Evolutionary conservation across 2,797 vertebrate genomes (phyloP).

Genomic region (Tadarida brasiliensis): DNA sequence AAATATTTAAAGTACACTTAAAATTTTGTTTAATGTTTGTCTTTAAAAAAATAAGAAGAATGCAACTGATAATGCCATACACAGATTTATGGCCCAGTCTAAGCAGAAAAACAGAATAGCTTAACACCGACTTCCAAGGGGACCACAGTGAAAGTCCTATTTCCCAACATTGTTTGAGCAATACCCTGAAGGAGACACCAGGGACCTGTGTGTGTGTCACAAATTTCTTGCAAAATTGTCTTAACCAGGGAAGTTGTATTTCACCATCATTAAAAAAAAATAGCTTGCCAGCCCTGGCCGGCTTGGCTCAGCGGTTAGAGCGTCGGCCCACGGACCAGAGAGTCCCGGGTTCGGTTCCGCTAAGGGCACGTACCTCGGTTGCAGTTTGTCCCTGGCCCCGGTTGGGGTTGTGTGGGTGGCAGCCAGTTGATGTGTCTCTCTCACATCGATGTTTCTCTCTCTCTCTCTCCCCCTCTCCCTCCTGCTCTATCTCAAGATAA

Average conservation of each 20-base stretch:
- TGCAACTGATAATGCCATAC: background rate
- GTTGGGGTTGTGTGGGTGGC: no score
- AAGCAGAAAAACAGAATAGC: background rate
- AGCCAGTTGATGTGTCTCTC: no score
- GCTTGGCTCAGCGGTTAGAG: no score
- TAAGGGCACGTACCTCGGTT: no score
- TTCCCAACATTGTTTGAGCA: slow-evolving; percentile 35
- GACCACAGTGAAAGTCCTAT: background rate
- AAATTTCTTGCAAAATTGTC: slow-evolving; percentile 54
- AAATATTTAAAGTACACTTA: no score
- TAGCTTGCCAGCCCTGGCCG: background rate
- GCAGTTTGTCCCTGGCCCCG: no score
- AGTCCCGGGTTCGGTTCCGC: no score
- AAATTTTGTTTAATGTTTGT: no score
- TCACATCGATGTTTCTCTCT: no score
- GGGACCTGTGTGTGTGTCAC: background rate
- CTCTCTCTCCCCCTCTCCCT: no score
- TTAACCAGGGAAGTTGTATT: slow-evolving; percentile 38
- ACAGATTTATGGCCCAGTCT: background rate
- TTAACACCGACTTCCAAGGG: slow-evolving; percentile 14
- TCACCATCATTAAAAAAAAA: slow-evolving; percentile 33
- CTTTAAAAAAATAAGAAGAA: background rate
- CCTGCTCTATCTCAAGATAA: no score
- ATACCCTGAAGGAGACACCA: background rate
- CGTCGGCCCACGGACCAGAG: no score